phyloP scores from a whole-genome alignment of 2,113 vertebrate genomes.

The Ammospiza nelsoni region DNA sequence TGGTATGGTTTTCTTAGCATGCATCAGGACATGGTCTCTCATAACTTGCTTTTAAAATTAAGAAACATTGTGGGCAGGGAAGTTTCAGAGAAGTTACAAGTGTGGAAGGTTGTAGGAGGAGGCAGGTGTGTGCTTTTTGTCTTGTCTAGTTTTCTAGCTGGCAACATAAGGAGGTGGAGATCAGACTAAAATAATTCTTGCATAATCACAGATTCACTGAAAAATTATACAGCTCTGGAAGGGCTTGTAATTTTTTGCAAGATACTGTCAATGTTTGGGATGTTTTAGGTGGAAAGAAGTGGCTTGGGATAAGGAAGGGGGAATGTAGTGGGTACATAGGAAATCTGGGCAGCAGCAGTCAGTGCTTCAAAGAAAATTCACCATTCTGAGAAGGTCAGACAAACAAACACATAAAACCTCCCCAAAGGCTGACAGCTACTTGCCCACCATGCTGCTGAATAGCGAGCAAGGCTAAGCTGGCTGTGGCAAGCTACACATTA shows the following conservation, averaged over 20 bases:
- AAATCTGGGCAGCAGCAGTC: not conserved
- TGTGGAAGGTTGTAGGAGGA: constrained; percentile 18
- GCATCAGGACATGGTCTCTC: not conserved
- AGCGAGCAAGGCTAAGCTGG: not conserved
- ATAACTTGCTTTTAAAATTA: not conserved
- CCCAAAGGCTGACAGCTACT: not conserved
- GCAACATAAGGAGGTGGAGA: not conserved
- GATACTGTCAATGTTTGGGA: not conserved
- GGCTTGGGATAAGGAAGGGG: not conserved
- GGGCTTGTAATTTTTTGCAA: not conserved
- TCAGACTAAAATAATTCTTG: not conserved
- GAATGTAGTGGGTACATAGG: not conserved
- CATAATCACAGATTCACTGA: not conserved
- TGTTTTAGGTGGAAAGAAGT: not conserved
- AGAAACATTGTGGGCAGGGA: not conserved
- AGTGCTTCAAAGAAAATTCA: not conserved
- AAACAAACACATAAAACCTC: too few relatives aligned
- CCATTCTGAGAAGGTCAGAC: not conserved
- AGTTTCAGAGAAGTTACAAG: not conserved
- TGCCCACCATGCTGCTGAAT: rapidly evolving
- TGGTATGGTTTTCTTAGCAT: not conserved
- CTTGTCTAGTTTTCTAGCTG: not conserved
- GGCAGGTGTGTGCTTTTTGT: constrained; percentile 6
- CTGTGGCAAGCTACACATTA: not conserved
- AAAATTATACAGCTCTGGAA: not conserved